These are phyloP conservation scores for Tinea semifulvella DNA, from an alignment of 2,888 invertebrate genomes.

Conservation along the genomic window DNA sequence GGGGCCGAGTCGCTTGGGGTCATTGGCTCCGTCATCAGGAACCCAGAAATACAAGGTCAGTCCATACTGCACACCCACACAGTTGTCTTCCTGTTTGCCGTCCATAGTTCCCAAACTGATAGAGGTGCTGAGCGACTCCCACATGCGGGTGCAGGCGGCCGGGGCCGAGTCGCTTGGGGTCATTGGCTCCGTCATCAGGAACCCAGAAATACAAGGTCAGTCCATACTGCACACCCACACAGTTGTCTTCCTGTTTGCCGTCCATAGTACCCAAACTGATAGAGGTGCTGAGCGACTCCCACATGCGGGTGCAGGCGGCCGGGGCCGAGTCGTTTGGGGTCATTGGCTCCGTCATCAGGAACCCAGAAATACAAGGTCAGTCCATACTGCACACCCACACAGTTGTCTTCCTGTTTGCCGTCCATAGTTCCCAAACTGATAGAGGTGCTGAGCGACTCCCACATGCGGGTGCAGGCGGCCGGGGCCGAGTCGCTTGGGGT, in stretches of 20 bases:
- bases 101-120: conserved; percentile 98
- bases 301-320: conserved; percentile 96
- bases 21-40: conserved; percentile 97
- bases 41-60: conserved; percentile 98
- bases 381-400: conserved; percentile 98
- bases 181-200: conserved; percentile 97
- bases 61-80: conserved; percentile 98
- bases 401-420: conserved; percentile 96
- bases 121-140: conserved; percentile 96
- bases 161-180: conserved; percentile 94
- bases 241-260: conserved; percentile 96
- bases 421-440: conserved; percentile 98
- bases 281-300: conserved; percentile 96
- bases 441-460: conserved; percentile 96
- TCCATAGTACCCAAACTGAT: conserved; percentile 98
- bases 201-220: conserved; percentile 98
- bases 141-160: conserved; percentile 96
- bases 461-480: conserved; percentile 96
- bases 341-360: conserved; percentile 96
- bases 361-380: conserved; percentile 97
- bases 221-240: too few species aligned
- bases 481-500: conserved; percentile 94
- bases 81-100: conserved; percentile 96
- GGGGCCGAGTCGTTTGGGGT: conserved; percentile 94
- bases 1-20: conserved; percentile 94